phyloP scores from a whole-genome alignment of 2,797 vertebrate genomes.

The Clamator glandarius region DNA sequence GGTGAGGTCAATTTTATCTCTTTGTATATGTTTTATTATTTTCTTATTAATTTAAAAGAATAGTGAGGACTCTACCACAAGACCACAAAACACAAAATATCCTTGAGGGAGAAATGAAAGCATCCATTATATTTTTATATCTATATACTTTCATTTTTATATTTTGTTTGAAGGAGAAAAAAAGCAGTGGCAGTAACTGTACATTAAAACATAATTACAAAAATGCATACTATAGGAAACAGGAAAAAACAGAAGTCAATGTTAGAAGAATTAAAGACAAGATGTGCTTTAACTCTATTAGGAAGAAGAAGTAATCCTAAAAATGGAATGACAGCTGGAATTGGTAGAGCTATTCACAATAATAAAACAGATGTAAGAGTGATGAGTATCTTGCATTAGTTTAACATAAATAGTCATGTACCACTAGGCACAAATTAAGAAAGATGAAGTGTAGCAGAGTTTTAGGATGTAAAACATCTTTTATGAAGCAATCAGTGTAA shows the following conservation, averaged over 20 bases:
- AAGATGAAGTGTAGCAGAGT: background rate
- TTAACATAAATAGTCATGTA: background rate
- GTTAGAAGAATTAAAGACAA: background rate
- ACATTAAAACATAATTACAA: background rate
- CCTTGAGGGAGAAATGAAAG: background rate
- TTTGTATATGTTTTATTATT: too few relatives aligned
- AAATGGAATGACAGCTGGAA: background rate
- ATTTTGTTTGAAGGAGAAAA: background rate
- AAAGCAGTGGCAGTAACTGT: background rate
- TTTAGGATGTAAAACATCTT: background rate
- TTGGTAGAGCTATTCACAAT: background rate
- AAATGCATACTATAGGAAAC: background rate
- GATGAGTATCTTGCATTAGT: background rate
- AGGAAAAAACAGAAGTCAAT: background rate
- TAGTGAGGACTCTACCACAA: background rate
- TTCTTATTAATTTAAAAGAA: background rate
- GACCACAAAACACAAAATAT: background rate
- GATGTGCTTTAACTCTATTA: background rate
- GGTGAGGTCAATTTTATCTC: too few relatives aligned
- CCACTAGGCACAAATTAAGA: background rate
- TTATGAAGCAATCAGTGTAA: background rate
- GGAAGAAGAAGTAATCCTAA: background rate
- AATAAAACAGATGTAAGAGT: background rate
- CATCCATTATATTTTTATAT: background rate
- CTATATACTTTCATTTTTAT: background rate